phyloP scores from a whole-genome alignment of 1,140 invertebrate species.

The Platorchestia sp. region DNA sequence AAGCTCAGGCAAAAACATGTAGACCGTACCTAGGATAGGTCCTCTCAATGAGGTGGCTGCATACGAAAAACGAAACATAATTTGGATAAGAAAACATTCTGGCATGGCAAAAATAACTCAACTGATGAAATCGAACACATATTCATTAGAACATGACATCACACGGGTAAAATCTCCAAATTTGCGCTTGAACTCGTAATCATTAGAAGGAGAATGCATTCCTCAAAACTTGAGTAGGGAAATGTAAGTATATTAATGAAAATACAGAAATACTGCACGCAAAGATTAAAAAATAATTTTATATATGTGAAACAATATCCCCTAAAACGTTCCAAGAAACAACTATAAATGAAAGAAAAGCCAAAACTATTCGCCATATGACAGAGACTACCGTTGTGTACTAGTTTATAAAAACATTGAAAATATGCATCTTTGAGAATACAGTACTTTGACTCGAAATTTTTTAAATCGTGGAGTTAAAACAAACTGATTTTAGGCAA shows the following conservation, averaged over 20 bases:
- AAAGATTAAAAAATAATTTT: no score
- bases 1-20: slow-evolving; percentile 51
- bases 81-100: not conserved
- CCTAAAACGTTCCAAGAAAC: no score
- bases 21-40: slow-evolving; percentile 87
- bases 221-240: not conserved
- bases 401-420: no score
- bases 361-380: no score
- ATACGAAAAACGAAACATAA: slow-evolving; percentile 62
- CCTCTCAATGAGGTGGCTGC: slow-evolving; percentile 89
- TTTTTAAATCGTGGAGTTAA: no score
- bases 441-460: no score
- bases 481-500: no score
- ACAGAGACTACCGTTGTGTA: no score
- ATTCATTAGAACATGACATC: not conserved
- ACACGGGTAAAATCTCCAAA: not conserved
- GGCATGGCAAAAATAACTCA: not conserved
- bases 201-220: not conserved
- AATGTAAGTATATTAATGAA: not conserved
- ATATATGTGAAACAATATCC: no score
- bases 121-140: not conserved
- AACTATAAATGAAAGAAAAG: no score
- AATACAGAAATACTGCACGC: no score
- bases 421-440: no score
- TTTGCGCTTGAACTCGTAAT: not conserved